These are phyloP conservation scores for Blastobasis lacticolella DNA, from an alignment of 2,888 invertebrate genomes.

Conservation along the genomic window DNA sequence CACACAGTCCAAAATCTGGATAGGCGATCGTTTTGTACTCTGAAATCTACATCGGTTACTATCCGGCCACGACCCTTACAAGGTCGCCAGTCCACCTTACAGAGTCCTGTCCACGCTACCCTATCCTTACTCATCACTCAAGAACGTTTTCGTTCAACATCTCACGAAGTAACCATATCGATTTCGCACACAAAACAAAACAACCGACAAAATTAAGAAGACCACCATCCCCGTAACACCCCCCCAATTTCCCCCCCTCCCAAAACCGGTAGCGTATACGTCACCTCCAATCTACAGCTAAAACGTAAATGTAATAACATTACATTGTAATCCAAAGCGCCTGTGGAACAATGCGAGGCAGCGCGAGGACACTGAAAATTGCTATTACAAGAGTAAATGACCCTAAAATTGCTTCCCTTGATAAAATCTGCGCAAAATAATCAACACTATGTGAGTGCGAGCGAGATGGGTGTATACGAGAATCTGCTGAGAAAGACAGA, in stretches of 20 bases:
- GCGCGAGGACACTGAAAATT: not conserved
- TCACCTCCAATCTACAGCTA: not conserved
- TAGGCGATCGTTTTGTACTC: no score
- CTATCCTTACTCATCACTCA: no score
- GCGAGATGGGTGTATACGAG: not conserved
- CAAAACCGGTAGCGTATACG: not conserved
- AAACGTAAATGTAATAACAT: not conserved
- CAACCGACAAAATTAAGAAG: no score
- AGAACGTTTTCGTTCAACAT: no score
- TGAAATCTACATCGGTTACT: no score
- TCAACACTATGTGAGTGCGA: conserved; percentile 14
- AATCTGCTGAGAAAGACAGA: not conserved
- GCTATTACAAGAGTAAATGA: conserved; percentile 9
- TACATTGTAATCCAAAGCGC: not conserved
- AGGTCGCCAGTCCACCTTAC: no score
- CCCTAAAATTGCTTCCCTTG: conserved; percentile 10
- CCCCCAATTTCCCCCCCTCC: not conserved
- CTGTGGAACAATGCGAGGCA: not conserved
- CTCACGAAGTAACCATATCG: no score
- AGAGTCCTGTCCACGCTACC: no score
- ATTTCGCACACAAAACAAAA: no score
- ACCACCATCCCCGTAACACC: not conserved
- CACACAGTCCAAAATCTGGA: no score
- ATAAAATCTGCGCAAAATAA: conserved; percentile 16
- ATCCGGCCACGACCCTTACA: no score